phyloP scores from a whole-genome alignment of 2,888 invertebrate genomes.

The Sericinus montela region DNA sequence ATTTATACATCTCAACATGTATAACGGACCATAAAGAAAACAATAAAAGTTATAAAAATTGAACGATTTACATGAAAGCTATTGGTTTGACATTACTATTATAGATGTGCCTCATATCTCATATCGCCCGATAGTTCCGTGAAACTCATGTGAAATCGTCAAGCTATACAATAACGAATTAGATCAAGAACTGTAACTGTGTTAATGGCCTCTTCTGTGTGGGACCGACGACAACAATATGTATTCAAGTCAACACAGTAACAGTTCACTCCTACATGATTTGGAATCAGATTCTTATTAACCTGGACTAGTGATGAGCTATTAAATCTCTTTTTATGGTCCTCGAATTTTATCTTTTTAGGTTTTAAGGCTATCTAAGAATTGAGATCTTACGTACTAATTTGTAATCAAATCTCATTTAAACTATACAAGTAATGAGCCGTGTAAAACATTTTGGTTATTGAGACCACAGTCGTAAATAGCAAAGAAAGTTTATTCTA shows the following conservation, averaged over 20 bases:
- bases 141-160: constrained; percentile 11
- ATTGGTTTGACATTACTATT: neutral
- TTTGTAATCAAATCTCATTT: neutral
- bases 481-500: constrained; percentile 9
- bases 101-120: neutral
- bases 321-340: neutral
- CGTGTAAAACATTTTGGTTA: neutral
- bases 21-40: too few species aligned
- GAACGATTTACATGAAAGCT: constrained; percentile 12
- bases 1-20: too few species aligned
- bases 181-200: constrained; percentile 34
- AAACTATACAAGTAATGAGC: neutral
- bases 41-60: neutral
- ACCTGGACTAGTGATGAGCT: neutral
- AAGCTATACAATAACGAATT: constrained; percentile 37
- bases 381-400: neutral
- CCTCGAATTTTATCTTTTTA: neutral
- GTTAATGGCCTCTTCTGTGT: constrained; percentile 22
- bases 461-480: neutral
- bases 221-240: constrained; percentile 19
- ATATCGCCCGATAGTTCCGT: neutral
- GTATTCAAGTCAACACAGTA: constrained; percentile 26
- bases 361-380: neutral
- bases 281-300: neutral
- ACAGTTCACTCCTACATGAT: neutral